A percentile compares a stretch with the other conserved stretches of the same genome.
phyloP scores from a whole-genome alignment of 2,797 vertebrate genomes.

The Pangasius mekongensis region DNA sequence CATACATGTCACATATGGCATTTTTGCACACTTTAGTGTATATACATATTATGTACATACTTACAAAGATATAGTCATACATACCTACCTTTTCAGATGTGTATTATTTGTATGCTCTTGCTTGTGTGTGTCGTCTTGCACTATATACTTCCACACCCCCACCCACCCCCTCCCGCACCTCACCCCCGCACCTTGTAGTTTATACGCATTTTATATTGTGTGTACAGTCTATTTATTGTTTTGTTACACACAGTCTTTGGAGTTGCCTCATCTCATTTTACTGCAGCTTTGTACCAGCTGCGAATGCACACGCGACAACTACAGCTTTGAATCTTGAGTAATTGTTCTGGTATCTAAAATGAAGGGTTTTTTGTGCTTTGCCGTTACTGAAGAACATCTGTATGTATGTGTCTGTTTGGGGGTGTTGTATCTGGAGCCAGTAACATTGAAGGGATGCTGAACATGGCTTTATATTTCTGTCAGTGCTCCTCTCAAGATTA shows the following conservation, averaged over 20 bases:
- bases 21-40: too few species aligned
- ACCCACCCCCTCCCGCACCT: too few species aligned
- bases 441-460: slow-evolving; percentile 76
- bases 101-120: not conserved
- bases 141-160: not conserved
- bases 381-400: slow-evolving; percentile 4
- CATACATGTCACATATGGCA: too few species aligned
- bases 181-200: not conserved
- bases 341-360: not conserved
- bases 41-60: not conserved
- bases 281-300: not conserved
- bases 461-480: slow-evolving; percentile 73
- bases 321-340: not conserved
- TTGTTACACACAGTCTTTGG: slow-evolving; percentile 36
- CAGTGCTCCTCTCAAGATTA: slow-evolving; percentile 70
- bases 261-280: not conserved
- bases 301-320: not conserved
- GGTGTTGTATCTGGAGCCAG: slow-evolving; percentile 52
- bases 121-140: not conserved
- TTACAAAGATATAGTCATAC: not conserved
- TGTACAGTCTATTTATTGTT: not conserved
- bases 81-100: not conserved
- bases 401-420: not conserved
- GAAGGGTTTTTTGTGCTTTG: not conserved
- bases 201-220: not conserved